Base-by-base conservation (phyloP, 2,888 invertebrate genomes). In the Microchrysa polita region DNA sequence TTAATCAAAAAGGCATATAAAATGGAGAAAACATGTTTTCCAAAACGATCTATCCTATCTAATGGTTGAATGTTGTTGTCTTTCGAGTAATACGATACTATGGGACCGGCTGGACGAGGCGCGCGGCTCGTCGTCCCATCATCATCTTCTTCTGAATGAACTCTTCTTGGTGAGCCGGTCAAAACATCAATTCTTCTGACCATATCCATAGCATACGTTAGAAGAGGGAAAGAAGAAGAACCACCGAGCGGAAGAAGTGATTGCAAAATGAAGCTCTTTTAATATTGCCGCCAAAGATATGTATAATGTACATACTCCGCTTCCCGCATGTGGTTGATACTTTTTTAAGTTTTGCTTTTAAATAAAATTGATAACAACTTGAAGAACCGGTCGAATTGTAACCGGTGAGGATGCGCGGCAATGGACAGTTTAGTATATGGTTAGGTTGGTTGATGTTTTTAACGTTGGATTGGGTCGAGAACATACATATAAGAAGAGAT, bases 1-100 rank as follows among this genome's bases (percentile, higher is more conserved):
- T 34, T 34, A 48, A 48, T 48, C 12, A n/a, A 34, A 34, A 48
- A 48, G 16, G 14, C 48, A 48, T 48, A n/a, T n/a, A 48, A 48
- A 48, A 48, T n/a, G 27, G 48, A 48, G 48, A 48, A 48, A 48
- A 48, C 48, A 48, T 48, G 48, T 48, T n/a, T 34, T 48, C 48
- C 16, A n/a, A n/a, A n/a, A n/a, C n/a, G 48, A 48, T n/a, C 48
- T 12, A n/a, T 12, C 48, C 48, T 12, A n/a, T 12, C 48, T 48
- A n/a, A 48, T n/a, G 16, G 12, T 48, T 48, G 2, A n/a, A 12
- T 48, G 48, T 48, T 42, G 42, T 42, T 48, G 48, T 48, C 27
- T 34, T 34, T 34, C 27, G 27, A 34, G 27, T 5, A 5, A 34
- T 7, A 34, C 27, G 48, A 48, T 48, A n/a, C 14, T n/a, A n/a